Percentiles rank a stretch among this genome's conserved stretches.
Conservation (phyloP, 2,888 invertebrate genomes). For the Andricus curvator region DNA sequence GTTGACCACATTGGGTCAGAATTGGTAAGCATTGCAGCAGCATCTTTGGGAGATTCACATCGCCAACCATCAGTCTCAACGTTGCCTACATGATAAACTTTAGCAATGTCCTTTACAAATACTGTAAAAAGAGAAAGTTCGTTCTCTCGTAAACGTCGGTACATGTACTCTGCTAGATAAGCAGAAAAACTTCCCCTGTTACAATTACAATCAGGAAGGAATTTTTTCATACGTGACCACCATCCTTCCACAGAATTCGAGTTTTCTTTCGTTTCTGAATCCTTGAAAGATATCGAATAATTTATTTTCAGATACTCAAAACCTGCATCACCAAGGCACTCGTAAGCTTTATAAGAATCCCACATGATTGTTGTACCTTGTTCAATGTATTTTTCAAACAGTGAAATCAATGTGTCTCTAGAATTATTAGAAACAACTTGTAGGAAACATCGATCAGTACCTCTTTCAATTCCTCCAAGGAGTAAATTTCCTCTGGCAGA, state of each 20-base stretch:
- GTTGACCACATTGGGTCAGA: slow-evolving; percentile 32
- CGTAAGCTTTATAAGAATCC: slow-evolving; percentile 45
- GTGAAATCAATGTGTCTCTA: neutral
- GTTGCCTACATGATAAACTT: neutral
- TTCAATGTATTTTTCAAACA: slow-evolving; percentile 6
- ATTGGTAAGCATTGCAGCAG: neutral
- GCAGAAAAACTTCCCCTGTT: slow-evolving; percentile 42
- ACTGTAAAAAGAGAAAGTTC: slow-evolving; percentile 28
- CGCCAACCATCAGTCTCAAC: neutral
- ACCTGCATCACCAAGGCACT: slow-evolving; percentile 12
- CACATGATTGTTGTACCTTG: slow-evolving; percentile 20
- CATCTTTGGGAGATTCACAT: slow-evolving; percentile 1
- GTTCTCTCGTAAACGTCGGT: slow-evolving; percentile 29
- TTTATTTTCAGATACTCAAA: slow-evolving; percentile 44
- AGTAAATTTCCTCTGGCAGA: slow-evolving; percentile 19
- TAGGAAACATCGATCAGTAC: slow-evolving; percentile 1
- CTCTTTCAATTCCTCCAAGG: slow-evolving; percentile 16
- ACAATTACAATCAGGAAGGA: slow-evolving; percentile 36
- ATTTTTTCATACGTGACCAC: slow-evolving; percentile 47
- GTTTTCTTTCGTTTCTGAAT: slow-evolving; percentile 43
- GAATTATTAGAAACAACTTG: slow-evolving; percentile 1
- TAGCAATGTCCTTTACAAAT: slow-evolving; percentile 42
- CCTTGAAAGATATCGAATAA: slow-evolving; percentile 43
- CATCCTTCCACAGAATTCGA: slow-evolving; percentile 41
- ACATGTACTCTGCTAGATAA: slow-evolving; percentile 47